Percentiles rank a stretch among this genome's conserved stretches.
phyloP scores from a whole-genome alignment of 2,888 invertebrate genomes.

The Caenorhabditis virilis region DNA sequence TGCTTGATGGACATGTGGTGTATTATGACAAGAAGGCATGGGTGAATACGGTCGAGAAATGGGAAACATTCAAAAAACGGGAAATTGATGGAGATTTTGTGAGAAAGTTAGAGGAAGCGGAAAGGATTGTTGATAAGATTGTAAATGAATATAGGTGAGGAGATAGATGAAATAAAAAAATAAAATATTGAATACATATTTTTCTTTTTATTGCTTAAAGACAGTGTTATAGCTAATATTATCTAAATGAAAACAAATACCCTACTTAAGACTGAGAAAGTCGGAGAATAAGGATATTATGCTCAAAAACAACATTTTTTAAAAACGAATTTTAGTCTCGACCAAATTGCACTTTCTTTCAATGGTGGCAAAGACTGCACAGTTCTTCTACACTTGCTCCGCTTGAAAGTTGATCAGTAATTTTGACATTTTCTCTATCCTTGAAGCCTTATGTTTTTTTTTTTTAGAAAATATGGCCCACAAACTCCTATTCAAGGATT shows the following conservation, averaged over 20 bases:
- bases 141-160: slow-evolving; percentile 58
- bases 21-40: slow-evolving; percentile 71
- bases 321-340: slow-evolving; percentile 73
- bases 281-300: too few relatives aligned
- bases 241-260: too few relatives aligned
- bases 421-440: too few relatives aligned
- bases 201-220: too few relatives aligned
- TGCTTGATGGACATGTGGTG: slow-evolving; percentile 70
- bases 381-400: slow-evolving; percentile 79
- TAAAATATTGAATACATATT: too few relatives aligned
- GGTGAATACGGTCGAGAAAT: slow-evolving; percentile 62
- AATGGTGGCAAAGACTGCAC: slow-evolving; percentile 99
- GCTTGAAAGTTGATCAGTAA: slow-evolving; percentile 58
- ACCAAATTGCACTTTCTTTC: slow-evolving; percentile 86
- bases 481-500: slow-evolving; percentile 73
- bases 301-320: slow-evolving; percentile 46
- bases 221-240: too few relatives aligned
- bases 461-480: slow-evolving; percentile 58
- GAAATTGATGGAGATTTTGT: slow-evolving; percentile 51
- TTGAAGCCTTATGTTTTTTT: too few relatives aligned
- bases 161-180: too few relatives aligned
- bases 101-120: slow-evolving; percentile 61
- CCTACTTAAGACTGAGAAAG: too few relatives aligned
- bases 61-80: slow-evolving; percentile 35
- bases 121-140: slow-evolving; percentile 68